These are phyloP conservation scores for Corythornis madagascariensis DNA, from an alignment of 2,113 vertebrate genomes.

Conservation along the genomic window DNA sequence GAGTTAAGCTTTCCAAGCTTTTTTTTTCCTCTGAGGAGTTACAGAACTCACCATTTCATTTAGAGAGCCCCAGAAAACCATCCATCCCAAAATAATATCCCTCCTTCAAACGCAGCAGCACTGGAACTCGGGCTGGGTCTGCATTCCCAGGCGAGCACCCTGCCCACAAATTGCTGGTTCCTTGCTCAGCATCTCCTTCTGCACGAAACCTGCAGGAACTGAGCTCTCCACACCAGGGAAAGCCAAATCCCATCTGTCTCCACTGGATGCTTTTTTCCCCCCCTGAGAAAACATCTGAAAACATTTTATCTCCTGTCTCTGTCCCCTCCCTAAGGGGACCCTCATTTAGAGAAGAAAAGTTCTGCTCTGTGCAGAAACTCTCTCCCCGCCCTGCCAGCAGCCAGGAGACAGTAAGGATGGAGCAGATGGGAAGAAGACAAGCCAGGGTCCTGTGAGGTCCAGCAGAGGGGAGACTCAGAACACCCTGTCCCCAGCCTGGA, in stretches of 20 bases:
- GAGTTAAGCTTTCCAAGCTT: neutral
- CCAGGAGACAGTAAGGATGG: neutral
- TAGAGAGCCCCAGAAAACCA: neutral
- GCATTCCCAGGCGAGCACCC: neutral
- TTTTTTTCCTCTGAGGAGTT: neutral
- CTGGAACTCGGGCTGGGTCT: neutral
- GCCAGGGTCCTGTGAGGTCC: too few relatives aligned
- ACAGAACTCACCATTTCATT: neutral
- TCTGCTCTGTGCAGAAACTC: neutral
- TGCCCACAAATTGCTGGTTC: conserved; percentile 26
- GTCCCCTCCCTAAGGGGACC: neutral
- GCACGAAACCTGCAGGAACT: neutral
- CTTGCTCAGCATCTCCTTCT: fast-evolving
- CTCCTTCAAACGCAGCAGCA: neutral
- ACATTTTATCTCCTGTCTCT: neutral
- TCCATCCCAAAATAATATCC: neutral
- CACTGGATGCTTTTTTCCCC: neutral
- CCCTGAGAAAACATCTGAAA: neutral
- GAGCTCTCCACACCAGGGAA: neutral
- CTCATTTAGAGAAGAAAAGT: neutral
- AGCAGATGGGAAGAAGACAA: neutral
- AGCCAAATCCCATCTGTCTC: neutral
- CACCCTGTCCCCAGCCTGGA: neutral
- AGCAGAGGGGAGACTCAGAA: neutral
- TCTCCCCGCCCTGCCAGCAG: neutral